Evolutionary conservation across 2,888 invertebrate species (phyloP), one percentile per base, ranked within the genome.

Genomic region (Drosophila tripunctata): DNA sequence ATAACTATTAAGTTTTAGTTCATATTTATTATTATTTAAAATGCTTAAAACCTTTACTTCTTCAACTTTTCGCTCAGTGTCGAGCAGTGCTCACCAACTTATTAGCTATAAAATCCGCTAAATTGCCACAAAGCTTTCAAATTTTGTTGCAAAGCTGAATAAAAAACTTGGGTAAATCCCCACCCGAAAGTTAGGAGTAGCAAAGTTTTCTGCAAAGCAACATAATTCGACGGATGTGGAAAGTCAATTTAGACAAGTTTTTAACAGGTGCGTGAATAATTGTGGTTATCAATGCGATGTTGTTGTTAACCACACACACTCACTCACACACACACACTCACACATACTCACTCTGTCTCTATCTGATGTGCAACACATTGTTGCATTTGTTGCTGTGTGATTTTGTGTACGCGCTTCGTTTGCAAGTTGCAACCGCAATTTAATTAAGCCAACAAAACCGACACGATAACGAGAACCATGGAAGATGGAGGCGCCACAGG

Each of bases 391-490:
- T 64, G 61, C 45, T 64, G 67, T 71, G 79, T 76, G 83, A 86
- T 86, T 83, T 83, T 86, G 83, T 83, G 88, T 83, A 88, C 81
- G 84, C 83, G 88, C 83, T 72, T 74, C 87, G 81, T 70, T 88
- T 87, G 87, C 83, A 87, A 87, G 66, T 74, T 77, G 81, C 80
- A 83, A 83, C 83, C 83, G 64, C 83, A 83, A 83, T 83, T 83
- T 83, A 83, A 83, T 83, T 83, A 83, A 83, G 88, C 83, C 88
- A 88, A 84, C 88, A 82, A 79, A 75, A 67, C 82, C 83, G 57
- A 43, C 61, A 52, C 67, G 30, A 40, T 54, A 50, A 52, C 56
- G 44, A 44, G 33, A 5, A 24, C 6, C 12, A 24, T n/a, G n/a
- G 24, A 31, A 33, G 22, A 8, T 8, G 24, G 19, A 48, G 40